Evolutionary conservation across 2,888 invertebrate species (phyloP), one percentile per base, ranked within the genome.

Genomic region (Melanotus villosus): DNA sequence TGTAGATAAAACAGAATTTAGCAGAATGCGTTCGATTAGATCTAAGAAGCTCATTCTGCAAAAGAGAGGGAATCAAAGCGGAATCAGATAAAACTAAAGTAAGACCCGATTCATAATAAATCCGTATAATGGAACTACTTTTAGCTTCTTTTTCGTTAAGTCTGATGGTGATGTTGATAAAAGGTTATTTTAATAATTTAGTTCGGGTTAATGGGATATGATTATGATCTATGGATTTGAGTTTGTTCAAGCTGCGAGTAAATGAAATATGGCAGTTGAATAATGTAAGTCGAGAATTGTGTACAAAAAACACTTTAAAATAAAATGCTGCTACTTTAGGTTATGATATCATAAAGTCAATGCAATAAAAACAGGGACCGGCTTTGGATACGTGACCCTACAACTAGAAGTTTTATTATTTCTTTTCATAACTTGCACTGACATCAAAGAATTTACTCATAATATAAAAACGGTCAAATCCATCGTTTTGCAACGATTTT

Each of bases 81-180:
- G 23, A 63, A 63, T 52, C 38, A 52, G 60, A 47, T 60, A 60
- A 21, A 34, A 18, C 58, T 43, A 5, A 32, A 38, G 34, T 43
- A 63, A 52, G 52, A 63, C 50, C 19, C 12, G 52, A 30, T 63
- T 63, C 38, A 38, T 52, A 52, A 63, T 63, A 63, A 63, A 63
- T 63, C 63, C 63, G 52, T 52, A 50, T 63, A 63, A 63, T 52
- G 52, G 47, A 63, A 36, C 63, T 41, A 63, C 38, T 63, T 63
- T 63, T 63, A 52, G 26, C 18, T 26, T 30, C 18, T 38, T 52
- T 52, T 26, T n/a, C 21, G 47, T 38, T 60, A 60, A 30, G 43
- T 45, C 32, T 23, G 60, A 60, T 47, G 45, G 45, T 18, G 60
- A 26, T 19, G 14, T 43, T 30, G 43, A 43, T 45, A 60, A 41